phyloP scores from a whole-genome alignment of 2,113 vertebrate genomes.

The Arizona elegans region DNA sequence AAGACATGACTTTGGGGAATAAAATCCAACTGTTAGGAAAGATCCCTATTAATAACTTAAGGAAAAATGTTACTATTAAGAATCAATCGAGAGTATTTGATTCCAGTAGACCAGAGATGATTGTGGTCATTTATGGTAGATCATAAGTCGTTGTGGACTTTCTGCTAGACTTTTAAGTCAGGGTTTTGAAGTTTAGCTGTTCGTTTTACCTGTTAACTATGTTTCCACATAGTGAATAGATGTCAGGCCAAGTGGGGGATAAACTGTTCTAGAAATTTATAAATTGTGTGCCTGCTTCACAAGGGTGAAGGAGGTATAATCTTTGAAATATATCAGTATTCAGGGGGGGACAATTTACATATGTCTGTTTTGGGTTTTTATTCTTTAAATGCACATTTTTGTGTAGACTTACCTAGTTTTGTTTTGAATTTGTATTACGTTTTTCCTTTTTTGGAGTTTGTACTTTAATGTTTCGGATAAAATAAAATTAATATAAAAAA shows the following conservation, averaged over 20 bases:
- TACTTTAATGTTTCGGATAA: background rate
- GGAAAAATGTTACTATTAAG: background rate
- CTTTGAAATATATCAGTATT: background rate
- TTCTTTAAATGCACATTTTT: background rate
- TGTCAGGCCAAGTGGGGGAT: background rate
- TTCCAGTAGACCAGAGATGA: background rate
- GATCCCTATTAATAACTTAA: background rate
- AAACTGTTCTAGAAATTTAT: background rate
- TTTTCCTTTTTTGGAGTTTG: background rate
- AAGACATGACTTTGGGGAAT: background rate
- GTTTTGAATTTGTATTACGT: background rate
- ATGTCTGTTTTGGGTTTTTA: background rate
- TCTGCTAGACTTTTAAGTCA: background rate
- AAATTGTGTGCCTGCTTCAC: background rate
- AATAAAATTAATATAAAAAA: background rate
- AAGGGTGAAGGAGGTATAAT: background rate
- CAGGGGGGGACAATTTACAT: background rate
- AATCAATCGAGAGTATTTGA: background rate
- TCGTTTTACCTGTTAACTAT: background rate
- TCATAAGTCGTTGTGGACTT: background rate
- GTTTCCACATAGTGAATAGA: background rate
- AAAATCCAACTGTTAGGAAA: background rate
- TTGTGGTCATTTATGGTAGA: background rate
- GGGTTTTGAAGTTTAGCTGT: background rate
- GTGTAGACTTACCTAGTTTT: background rate